Conservation (phyloP, 2,888 invertebrate species). For the Apotomis betuletana region DNA sequence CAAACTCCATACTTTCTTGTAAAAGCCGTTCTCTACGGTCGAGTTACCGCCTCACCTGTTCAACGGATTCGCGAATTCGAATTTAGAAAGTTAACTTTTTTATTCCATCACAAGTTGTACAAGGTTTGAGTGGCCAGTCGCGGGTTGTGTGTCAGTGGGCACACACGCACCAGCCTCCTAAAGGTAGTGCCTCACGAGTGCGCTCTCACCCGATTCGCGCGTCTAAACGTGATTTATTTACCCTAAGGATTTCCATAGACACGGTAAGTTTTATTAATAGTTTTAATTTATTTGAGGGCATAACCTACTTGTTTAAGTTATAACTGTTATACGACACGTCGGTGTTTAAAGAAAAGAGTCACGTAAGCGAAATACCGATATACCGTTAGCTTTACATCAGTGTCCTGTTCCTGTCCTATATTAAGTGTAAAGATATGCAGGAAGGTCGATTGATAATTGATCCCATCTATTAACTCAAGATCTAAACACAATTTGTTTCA, state of each 20-base stretch:
- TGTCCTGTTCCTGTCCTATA: conserved; percentile 17
- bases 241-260: conserved; percentile 33
- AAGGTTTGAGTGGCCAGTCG: conserved; percentile 71
- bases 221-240: conserved; percentile 25
- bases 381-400: conserved; percentile 25
- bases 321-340: background rate
- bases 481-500: background rate
- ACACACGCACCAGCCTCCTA: conserved; percentile 56
- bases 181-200: conserved; percentile 40
- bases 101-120: conserved; percentile 66
- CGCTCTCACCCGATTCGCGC: conserved; percentile 46
- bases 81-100: conserved; percentile 80
- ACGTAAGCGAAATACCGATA: conserved; percentile 31
- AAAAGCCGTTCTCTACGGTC: conserved; percentile 31
- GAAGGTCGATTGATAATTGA: conserved; percentile 31
- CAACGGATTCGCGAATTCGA: conserved; percentile 68
- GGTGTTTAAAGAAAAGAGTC: conserved; percentile 16
- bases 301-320: background rate
- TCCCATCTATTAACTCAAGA: conserved; percentile 4
- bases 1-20: conserved; percentile 29
- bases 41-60: conserved; percentile 51
- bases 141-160: conserved; percentile 64
- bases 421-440: conserved; percentile 6
- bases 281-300: background rate
- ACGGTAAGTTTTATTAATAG: conserved; percentile 22